Evolutionary conservation across 2,113 vertebrate species (phyloP).

Genomic region (Colaptes auratus): DNA sequence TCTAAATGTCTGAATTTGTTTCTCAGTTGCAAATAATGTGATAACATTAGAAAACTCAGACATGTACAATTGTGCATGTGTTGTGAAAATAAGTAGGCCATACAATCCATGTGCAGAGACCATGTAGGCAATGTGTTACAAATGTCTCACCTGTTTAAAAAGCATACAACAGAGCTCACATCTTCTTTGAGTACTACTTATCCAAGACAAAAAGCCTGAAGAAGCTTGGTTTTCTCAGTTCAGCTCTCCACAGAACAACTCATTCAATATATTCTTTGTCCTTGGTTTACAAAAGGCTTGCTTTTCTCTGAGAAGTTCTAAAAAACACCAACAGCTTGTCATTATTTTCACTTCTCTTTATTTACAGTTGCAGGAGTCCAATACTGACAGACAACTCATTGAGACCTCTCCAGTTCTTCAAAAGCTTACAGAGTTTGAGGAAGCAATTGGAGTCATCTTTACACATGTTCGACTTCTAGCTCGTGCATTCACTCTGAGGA

Average conservation of each 20-base stretch:
- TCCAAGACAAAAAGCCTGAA: not conserved
- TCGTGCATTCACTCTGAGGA: slow-evolving; percentile 94
- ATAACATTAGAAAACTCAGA: not conserved
- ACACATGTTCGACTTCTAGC: slow-evolving; percentile 94
- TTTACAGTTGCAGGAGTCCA: slow-evolving; percentile 92
- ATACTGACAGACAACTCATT: slow-evolving; percentile 94
- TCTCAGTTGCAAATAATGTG: not conserved
- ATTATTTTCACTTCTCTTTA: slow-evolving; percentile 18
- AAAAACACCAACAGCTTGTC: not conserved
- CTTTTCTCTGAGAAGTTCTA: not conserved
- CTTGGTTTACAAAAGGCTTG: not conserved
- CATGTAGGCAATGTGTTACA: not conserved
- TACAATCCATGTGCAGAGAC: not conserved
- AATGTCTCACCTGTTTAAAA: not conserved
- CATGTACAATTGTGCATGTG: not conserved
- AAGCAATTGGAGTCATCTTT: slow-evolving; percentile 92
- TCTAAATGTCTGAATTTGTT: not conserved
- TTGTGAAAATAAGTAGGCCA: not conserved
- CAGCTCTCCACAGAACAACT: not conserved
- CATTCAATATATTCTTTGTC: not conserved
- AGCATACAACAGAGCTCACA: not conserved
- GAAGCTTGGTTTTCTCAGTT: not conserved
- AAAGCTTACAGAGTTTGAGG: slow-evolving; percentile 94
- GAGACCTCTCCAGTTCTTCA: slow-evolving; percentile 98
- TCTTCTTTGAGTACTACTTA: not conserved